Conservation (phyloP, 2,888 invertebrate species). For the Cryptosula pallasiana region DNA sequence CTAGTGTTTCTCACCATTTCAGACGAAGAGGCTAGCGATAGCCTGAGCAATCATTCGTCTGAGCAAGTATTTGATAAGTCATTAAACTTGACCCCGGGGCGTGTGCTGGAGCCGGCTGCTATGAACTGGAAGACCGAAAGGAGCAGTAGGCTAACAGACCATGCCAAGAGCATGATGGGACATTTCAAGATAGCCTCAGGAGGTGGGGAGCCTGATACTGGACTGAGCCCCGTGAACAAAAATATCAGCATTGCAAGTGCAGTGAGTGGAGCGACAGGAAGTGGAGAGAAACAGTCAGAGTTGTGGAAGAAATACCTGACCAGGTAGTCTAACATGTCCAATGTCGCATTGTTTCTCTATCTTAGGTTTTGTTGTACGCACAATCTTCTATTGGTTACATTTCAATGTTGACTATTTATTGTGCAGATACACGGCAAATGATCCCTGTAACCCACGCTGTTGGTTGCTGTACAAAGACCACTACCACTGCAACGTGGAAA, state of each 20-base stretch:
- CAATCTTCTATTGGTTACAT: no score
- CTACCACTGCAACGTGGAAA: constrained; percentile 75
- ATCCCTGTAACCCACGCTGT: constrained; percentile 57
- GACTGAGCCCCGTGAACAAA: neutral
- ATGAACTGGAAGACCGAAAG: constrained; percentile 24
- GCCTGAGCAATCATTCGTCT: neutral
- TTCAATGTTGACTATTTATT: no score
- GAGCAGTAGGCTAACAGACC: constrained; percentile 2
- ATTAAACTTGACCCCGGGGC: constrained; percentile 11
- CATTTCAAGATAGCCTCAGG: constrained; percentile 14
- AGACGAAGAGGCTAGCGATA: neutral
- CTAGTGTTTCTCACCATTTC: no score
- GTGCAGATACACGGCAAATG: constrained; percentile 55
- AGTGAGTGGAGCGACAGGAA: neutral
- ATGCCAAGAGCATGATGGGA: constrained; percentile 15
- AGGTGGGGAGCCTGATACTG: neutral
- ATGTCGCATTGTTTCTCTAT: no score
- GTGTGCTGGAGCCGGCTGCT: constrained; percentile 7
- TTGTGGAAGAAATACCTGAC: constrained; percentile 61
- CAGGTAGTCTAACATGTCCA: constrained; percentile 48
- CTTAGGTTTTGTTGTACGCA: no score
- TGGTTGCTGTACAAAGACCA: constrained; percentile 71
- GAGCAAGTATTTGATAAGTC: constrained; percentile 18
- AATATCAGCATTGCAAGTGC: neutral
- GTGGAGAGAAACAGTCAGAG: constrained; percentile 41